phyloP scores from a whole-genome alignment of 2,888 invertebrate species.

The Steinernema hermaphroditum region DNA sequence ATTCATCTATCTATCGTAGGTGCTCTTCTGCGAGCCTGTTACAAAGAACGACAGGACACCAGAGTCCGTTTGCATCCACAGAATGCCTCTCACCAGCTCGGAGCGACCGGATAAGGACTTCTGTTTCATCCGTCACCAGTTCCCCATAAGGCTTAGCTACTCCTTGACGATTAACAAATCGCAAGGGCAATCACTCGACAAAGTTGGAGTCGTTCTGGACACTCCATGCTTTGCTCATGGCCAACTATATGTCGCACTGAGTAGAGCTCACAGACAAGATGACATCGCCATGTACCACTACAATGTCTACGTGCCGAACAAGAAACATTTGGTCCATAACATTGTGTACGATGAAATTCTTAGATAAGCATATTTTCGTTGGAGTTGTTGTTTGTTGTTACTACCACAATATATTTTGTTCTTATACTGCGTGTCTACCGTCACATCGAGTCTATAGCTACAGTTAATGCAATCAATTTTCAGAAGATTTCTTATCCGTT shows the following conservation, averaged over 20 bases:
- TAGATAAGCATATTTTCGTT: too few relatives aligned
- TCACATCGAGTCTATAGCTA: too few relatives aligned
- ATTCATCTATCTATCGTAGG: neutral
- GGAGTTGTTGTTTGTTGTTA: too few relatives aligned
- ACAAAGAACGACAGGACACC: constrained; percentile 3
- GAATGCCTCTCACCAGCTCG: constrained; percentile 21
- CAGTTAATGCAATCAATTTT: too few relatives aligned
- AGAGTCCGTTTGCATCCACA: constrained; percentile 23
- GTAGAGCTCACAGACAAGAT: constrained; percentile 19
- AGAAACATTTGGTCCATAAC: too few relatives aligned
- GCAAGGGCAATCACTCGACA: constrained; percentile 60
- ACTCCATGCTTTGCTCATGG: constrained; percentile 54
- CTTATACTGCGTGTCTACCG: too few relatives aligned
- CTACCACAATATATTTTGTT: too few relatives aligned
- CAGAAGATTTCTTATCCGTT: too few relatives aligned
- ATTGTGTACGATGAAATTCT: too few relatives aligned
- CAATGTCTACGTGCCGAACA: too few relatives aligned
- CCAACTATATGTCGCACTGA: constrained; percentile 58
- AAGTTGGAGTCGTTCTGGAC: constrained; percentile 43
- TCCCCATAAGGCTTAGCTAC: constrained; percentile 56
- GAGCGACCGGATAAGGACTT: neutral
- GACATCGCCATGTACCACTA: neutral
- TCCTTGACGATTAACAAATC: constrained; percentile 63
- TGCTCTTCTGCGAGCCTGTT: neutral
- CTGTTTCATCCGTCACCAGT: constrained; percentile 42